These are phyloP conservation scores for Geothlypis trichas DNA, from an alignment of 2,113 vertebrate genomes.

Conservation along the genomic window DNA sequence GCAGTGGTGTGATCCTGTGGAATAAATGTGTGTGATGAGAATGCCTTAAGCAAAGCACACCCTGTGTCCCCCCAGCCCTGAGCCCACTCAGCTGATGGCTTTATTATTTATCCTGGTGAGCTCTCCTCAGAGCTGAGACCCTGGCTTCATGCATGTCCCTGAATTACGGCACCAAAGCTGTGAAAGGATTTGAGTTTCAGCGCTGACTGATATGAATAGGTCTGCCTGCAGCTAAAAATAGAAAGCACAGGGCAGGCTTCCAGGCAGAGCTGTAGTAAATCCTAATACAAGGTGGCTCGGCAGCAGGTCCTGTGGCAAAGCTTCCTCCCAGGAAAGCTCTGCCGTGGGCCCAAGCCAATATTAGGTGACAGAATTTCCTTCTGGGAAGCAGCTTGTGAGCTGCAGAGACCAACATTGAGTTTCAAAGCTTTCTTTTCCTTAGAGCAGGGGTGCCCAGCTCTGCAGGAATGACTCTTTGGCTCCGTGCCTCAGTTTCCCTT, in stretches of 20 bases:
- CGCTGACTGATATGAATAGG: slow-evolving; percentile 10
- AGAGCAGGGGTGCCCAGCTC: accelerated
- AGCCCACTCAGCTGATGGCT: background rate
- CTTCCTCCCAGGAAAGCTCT: background rate
- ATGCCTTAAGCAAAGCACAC: background rate
- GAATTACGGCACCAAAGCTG: slow-evolving; percentile 11
- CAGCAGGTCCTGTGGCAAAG: slow-evolving; percentile 28
- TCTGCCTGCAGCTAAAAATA: slow-evolving; percentile 62
- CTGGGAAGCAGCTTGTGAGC: accelerated
- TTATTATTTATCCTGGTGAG: background rate
- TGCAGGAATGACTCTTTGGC: background rate
- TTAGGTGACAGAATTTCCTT: background rate
- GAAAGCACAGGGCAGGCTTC: slow-evolving; percentile 6
- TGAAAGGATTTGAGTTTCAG: background rate
- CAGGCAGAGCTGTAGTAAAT: slow-evolving; percentile 43
- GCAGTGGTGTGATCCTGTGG: background rate
- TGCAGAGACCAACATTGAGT: background rate
- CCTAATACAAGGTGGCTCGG: background rate
- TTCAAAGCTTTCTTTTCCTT: background rate
- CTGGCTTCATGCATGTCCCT: background rate
- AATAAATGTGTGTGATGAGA: background rate
- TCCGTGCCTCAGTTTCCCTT: background rate
- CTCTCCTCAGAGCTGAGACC: background rate
- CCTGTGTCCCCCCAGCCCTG: background rate
- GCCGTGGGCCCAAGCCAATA: background rate